Conservation (phyloP, 2,888 invertebrate genomes). For the Troides oblongomaculatus region DNA sequence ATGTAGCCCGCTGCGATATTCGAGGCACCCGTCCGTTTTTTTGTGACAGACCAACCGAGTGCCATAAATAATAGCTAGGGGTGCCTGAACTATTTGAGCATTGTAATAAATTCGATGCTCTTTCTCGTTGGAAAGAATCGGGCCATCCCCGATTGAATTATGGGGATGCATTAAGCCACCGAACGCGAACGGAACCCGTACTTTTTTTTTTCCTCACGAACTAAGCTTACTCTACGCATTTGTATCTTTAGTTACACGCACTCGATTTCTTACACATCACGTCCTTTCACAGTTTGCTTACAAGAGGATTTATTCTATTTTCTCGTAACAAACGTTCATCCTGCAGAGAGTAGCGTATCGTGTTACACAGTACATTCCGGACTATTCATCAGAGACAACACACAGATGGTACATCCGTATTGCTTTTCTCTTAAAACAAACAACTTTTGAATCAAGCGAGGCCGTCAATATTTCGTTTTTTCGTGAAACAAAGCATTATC, state of each 20-base stretch:
- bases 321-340: slow-evolving; percentile 50
- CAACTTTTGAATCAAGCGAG: slow-evolving; percentile 73
- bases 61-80: slow-evolving; percentile 80
- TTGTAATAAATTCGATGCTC: slow-evolving; percentile 79
- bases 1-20: slow-evolving; percentile 77
- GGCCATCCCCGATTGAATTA: slow-evolving; percentile 74
- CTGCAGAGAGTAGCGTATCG: slow-evolving; percentile 53
- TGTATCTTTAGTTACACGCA: slow-evolving; percentile 56
- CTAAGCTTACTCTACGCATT: slow-evolving; percentile 57
- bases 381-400: slow-evolving; percentile 74
- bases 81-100: slow-evolving; percentile 70
- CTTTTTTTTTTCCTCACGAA: slow-evolving; percentile 64
- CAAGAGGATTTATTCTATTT: slow-evolving; percentile 59
- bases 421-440: slow-evolving; percentile 76
- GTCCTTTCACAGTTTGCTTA: slow-evolving; percentile 55
- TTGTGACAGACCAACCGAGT: slow-evolving; percentile 78
- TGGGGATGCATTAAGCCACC: slow-evolving; percentile 77
- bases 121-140: slow-evolving; percentile 74
- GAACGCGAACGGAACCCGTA: slow-evolving; percentile 62
- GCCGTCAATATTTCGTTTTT: slow-evolving; percentile 74
- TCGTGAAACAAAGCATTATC: slow-evolving; percentile 66
- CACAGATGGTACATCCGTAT: slow-evolving; percentile 73
- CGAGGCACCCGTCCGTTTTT: slow-evolving; percentile 76
- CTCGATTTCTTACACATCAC: slow-evolving; percentile 47
- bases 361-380: slow-evolving; percentile 62